phyloP scores from a whole-genome alignment of 2,797 vertebrate species.

The Molossus molossus region DNA sequence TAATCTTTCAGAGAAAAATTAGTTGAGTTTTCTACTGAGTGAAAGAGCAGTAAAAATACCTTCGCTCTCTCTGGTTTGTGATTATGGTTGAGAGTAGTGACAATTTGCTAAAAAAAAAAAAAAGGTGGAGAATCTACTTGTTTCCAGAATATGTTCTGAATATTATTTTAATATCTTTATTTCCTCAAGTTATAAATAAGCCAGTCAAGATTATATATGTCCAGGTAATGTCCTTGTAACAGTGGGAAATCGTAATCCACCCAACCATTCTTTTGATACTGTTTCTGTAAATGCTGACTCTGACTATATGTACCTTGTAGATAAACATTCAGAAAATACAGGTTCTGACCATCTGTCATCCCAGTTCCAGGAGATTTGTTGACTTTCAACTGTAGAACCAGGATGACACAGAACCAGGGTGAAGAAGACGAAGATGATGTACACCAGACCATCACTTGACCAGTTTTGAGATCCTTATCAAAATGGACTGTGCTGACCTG shows the following conservation, averaged over 20 bases:
- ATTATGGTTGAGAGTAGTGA: not conserved
- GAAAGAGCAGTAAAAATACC: not conserved
- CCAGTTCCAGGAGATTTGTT: not conserved
- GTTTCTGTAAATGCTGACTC: not conserved
- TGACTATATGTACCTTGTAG: not conserved
- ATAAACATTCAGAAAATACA: not conserved
- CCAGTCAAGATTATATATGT: not conserved
- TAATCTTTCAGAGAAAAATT: constrained; percentile 57
- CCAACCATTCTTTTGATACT: not conserved
- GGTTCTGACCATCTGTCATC: not conserved
- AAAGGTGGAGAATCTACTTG: constrained; percentile 26
- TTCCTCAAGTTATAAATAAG: constrained; percentile 9
- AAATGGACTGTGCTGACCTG: no score
- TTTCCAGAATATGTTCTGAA: not conserved
- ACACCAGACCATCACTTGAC: no score
- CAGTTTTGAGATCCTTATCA: no score
- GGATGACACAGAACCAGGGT: no score
- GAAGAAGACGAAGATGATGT: no score
- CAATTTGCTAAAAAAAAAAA: constrained; percentile 42
- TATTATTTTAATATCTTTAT: constrained; percentile 35
- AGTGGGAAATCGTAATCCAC: not conserved
- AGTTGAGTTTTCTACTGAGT: not conserved
- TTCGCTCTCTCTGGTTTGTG: not conserved
- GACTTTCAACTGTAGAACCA: no score
- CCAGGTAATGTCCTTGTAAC: not conserved